Base-by-base conservation (phyloP, 92 coral and sea anemone genomes). In the Diadumene lineata region DNA sequence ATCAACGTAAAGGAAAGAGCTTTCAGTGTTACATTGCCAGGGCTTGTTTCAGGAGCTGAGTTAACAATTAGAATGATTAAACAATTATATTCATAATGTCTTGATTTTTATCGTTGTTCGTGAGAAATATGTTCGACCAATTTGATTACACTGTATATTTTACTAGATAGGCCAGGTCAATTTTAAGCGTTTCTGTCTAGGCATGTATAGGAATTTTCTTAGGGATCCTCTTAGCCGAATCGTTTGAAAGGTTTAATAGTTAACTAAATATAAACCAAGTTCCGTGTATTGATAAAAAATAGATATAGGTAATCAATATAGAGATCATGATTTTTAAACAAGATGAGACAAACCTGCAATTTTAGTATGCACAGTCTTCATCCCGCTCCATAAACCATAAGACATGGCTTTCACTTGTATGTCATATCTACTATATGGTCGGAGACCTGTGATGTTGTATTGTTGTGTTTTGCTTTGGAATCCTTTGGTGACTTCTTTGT, bases 301-400 rank as follows among this genome's bases (percentile, higher is more conserved):
- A n/a, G n/a, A n/a, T n/a, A n/a, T n/a, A n/a, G n/a, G n/a, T n/a
- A n/a, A n/a, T n/a, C n/a, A n/a, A n/a, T n/a, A n/a, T n/a, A n/a
- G n/a, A n/a, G n/a, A n/a, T n/a, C n/a, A n/a, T n/a, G n/a, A n/a
- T n/a, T n/a, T n/a, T n/a, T n/a, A n/a, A n/a, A n/a, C n/a, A 10
- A 60, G 23, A 11, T 7, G 4, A 9, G 7, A 19, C 50, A 70
- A 51, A 70, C 75, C 75, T 70, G 64, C 63, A 17, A 31, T 22
- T 1, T 17, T 26, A 2, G 75, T 70, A 1, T 28, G n/a, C 29
- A 44, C 25, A 9, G 15, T 29, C 22, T 30, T 70, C 44, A 22
- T 51, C 16, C 55, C 43, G 28, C 75, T 70, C 75, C 74, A 69
- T 28, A 48, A 3, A 48, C 62, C 75, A 70, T 33, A 51, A 48